Evolutionary conservation across 1,140 invertebrate species (phyloP).

Genomic region (Leptopilina clavipes): DNA sequence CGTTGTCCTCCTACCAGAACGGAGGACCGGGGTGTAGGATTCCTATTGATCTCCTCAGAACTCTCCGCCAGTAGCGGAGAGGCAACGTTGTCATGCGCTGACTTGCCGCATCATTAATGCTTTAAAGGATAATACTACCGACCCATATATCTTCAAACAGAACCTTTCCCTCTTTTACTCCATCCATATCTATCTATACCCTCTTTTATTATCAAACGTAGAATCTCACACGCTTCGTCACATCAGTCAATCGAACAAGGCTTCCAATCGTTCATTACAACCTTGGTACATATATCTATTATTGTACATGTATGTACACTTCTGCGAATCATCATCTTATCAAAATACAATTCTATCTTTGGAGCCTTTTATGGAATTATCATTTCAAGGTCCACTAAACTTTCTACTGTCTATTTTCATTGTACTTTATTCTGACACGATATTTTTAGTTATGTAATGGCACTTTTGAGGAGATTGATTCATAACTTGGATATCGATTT

Average conservation of each 20-base stretch:
- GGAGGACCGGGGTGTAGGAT: slow-evolving; percentile 60
- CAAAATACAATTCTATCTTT: slow-evolving; percentile 16
- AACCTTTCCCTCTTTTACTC: slow-evolving; percentile 33
- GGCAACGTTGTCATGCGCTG: slow-evolving; percentile 60
- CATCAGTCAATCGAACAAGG: slow-evolving; percentile 24
- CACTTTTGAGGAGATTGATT: too few relatives aligned
- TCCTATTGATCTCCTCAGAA: slow-evolving; percentile 64
- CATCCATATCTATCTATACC: slow-evolving; percentile 6
- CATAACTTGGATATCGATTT: too few relatives aligned
- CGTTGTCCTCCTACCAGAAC: slow-evolving; percentile 57
- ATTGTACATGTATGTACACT: background rate
- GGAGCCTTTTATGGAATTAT: slow-evolving; percentile 5
- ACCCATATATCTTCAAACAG: slow-evolving; percentile 36
- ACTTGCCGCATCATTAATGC: slow-evolving; percentile 61
- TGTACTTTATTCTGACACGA: background rate
- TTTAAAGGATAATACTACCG: slow-evolving; percentile 55
- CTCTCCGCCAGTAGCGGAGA: slow-evolving; percentile 57
- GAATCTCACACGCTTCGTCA: slow-evolving; percentile 27
- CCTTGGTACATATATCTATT: slow-evolving; percentile 15
- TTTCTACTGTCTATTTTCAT: background rate
- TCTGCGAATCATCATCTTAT: slow-evolving; percentile 20
- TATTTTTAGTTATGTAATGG: background rate
- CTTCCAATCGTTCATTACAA: slow-evolving; percentile 36
- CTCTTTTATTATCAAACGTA: slow-evolving; percentile 36
- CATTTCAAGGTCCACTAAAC: background rate